A percentile compares a stretch with the other conserved stretches of the same genome.
Evolutionary conservation across 2,888 invertebrate species (phyloP).

Genomic region (Hecatera dysodea): DNA sequence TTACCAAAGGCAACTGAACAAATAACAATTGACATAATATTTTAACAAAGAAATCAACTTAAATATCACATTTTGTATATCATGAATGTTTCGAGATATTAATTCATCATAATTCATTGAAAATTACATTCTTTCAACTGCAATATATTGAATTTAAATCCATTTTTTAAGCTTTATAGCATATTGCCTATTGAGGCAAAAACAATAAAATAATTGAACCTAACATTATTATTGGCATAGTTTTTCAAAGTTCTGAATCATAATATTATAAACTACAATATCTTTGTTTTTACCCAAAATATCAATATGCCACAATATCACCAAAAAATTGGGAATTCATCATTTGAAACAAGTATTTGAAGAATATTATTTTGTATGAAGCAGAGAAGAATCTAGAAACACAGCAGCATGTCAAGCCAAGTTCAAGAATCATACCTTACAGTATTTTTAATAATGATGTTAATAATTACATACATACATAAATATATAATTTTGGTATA

Average conservation of each 20-base stretch:
- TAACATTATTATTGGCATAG: slow-evolving; percentile 41
- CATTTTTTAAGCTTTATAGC: not conserved
- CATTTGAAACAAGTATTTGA: slow-evolving; percentile 11
- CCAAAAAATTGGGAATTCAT: slow-evolving; percentile 3
- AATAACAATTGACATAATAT: slow-evolving; percentile 60
- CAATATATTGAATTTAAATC: not conserved
- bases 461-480: slow-evolving; percentile 48
- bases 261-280: slow-evolving; percentile 26
- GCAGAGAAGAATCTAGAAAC: slow-evolving; percentile 11
- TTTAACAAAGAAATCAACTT: slow-evolving; percentile 64
- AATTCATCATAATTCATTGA: slow-evolving; percentile 27
- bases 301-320: slow-evolving; percentile 10
- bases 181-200: slow-evolving; percentile 18
- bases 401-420: no score
- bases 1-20: slow-evolving; percentile 58
- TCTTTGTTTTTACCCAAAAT: slow-evolving; percentile 38
- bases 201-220: slow-evolving; percentile 31
- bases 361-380: slow-evolving; percentile 37
- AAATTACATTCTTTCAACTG: slow-evolving; percentile 38
- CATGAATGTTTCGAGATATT: slow-evolving; percentile 46
- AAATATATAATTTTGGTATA: slow-evolving; percentile 59
- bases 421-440: slow-evolving; percentile 38
- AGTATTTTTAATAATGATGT: slow-evolving; percentile 31
- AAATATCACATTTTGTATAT: slow-evolving; percentile 71
- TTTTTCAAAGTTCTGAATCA: slow-evolving; percentile 34